Percentiles rank a stretch among this genome's conserved stretches.
Conservation (phyloP, 2,797 vertebrate species). For the Selene dorsalis region DNA sequence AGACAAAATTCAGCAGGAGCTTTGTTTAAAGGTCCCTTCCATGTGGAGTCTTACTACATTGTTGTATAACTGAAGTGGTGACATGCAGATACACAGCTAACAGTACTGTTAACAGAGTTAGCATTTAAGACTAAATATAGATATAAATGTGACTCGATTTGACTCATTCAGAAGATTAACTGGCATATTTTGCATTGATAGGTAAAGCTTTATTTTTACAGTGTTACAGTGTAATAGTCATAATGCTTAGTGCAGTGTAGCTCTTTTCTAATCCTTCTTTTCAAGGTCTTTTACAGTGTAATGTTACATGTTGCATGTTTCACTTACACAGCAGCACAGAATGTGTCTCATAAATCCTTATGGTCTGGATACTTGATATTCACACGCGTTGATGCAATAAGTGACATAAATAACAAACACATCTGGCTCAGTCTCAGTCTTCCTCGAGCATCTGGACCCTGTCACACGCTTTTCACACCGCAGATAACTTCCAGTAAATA, state of each 20-base stretch:
- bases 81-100: background rate
- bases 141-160: background rate
- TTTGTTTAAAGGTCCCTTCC: background rate
- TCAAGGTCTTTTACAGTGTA: background rate
- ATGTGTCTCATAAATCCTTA: background rate
- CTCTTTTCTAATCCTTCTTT: background rate
- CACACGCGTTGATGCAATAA: background rate
- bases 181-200: background rate
- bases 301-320: background rate
- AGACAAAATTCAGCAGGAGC: background rate
- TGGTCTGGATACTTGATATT: background rate
- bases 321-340: background rate
- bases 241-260: background rate
- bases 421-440: background rate
- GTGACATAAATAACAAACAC: background rate
- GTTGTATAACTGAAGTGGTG: background rate
- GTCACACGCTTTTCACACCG: constrained; percentile 10
- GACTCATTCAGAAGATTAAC: background rate
- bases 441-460: background rate
- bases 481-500: background rate
- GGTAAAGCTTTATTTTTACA: background rate
- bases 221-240: background rate
- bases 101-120: background rate
- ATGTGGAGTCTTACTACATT: background rate
- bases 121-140: background rate